Evolutionary conservation across 2,113 vertebrate genomes (phyloP).

Genomic region (Notiomystis cincta): DNA sequence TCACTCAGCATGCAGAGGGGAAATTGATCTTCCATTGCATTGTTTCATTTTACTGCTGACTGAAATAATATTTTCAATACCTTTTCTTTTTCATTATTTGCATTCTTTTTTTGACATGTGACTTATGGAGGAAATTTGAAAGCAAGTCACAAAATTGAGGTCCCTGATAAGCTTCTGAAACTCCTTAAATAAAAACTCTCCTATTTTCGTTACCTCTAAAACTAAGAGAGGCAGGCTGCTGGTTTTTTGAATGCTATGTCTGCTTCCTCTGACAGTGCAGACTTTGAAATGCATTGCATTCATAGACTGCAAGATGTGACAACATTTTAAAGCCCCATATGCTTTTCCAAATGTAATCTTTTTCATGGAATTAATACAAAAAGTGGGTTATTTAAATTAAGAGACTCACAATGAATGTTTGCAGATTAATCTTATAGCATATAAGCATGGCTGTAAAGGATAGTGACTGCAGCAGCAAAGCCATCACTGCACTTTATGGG

Average conservation of each 20-base stretch:
- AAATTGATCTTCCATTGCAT: constrained; percentile 37
- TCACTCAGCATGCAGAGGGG: background rate
- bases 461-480: background rate
- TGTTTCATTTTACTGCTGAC: background rate
- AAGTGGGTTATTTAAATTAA: background rate
- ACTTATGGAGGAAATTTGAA: background rate
- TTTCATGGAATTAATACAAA: background rate
- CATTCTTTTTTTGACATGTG: background rate
- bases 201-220: background rate
- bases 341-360: background rate
- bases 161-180: constrained; percentile 1
- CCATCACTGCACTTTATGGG: background rate
- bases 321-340: background rate
- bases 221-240: background rate
- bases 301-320: background rate
- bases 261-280: background rate
- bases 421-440: background rate
- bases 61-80: constrained; percentile 11
- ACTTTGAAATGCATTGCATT: background rate
- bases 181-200: background rate
- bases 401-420: background rate
- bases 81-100: constrained; percentile 9
- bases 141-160: background rate
- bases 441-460: background rate
- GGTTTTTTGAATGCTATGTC: background rate